Evolutionary conservation across 1,140 invertebrate genomes (phyloP).

Genomic region (Drosophila elegans): DNA sequence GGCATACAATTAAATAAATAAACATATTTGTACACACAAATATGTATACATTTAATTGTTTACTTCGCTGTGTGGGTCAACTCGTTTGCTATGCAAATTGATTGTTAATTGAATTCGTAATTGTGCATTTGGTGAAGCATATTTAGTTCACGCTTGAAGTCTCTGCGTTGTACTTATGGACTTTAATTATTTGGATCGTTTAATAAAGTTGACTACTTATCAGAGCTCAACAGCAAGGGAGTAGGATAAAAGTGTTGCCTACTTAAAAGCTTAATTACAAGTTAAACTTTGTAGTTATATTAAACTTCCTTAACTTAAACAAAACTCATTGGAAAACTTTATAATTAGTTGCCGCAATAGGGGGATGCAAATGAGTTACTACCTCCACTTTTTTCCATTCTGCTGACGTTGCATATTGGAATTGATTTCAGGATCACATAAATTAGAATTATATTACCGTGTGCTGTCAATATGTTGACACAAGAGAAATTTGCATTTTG

Average conservation of each 20-base stretch:
- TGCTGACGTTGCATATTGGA: conserved; percentile 26
- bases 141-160: neutral
- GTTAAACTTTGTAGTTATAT: conserved; percentile 4
- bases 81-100: conserved; percentile 56
- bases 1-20: conserved; percentile 33
- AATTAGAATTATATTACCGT: conserved; percentile 55
- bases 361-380: neutral
- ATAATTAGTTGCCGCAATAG: conserved; percentile 40
- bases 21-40: conserved; percentile 18
- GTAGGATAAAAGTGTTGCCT: conserved; percentile 15
- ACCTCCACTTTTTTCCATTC: neutral
- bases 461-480: conserved; percentile 67
- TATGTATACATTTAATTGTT: conserved; percentile 32
- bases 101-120: conserved; percentile 55
- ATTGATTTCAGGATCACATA: conserved; percentile 55
- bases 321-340: conserved; percentile 47
- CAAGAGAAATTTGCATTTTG: conserved; percentile 64
- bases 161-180: neutral
- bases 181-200: neutral
- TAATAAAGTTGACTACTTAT: neutral
- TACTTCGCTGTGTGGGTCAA: conserved; percentile 5
- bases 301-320: conserved; percentile 22
- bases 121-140: neutral
- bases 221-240: neutral
- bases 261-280: conserved; percentile 14